Base-by-base conservation (phyloP, 1,140 invertebrate genomes). In the Bombus polaris region DNA sequence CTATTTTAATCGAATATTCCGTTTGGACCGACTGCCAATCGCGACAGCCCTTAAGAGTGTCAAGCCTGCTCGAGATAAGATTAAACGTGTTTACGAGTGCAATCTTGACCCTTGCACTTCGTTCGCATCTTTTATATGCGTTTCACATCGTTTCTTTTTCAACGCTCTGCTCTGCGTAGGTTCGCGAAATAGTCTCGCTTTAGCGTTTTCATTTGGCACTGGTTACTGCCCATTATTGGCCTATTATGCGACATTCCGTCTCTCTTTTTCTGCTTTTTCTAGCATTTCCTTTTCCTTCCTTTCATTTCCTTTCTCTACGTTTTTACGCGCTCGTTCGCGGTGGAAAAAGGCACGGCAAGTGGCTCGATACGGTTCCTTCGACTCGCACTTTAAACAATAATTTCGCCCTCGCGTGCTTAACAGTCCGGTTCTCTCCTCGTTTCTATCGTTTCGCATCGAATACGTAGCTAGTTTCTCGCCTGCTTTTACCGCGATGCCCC, bases 21-120 rank as follows among this genome's bases (percentile, higher is more conserved):
- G 73, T 47, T 87, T 82, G 39, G 66, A 79, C 32, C 70, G 47
- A 75, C 15, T 22, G n/a, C 82, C 71, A 66, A 78, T 39, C 53
- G 65, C 57, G 22, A 53, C 44, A n/a, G 62, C 75, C 70, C 74
- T 82, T 88, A 72, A 68, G 78, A 81, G 65, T 65, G 68, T 81
- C 83, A 72, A 68, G 75, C 70, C 18, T 76, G 68, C 37, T 53
- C 76, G 73, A 74, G 90, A 92, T 91, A 91, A 92, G 89, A 90
- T 91, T 89, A 88, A 86, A 57, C 75, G 73, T 89, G 83, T 92
- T 92, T 92, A 89, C 85, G 74, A 87, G 84, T 18, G n/a, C 42
- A 70, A 32, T 81, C 57, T 79, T 85, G 86, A 85, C 85, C 83
- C 35, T 81, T 85, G 83, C 47, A 85, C 75, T 25, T 73, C 28